Percentiles rank a stretch among this genome's conserved stretches.
phyloP scores from a whole-genome alignment of 2,113 vertebrate genomes.

The Siniperca knerii region DNA sequence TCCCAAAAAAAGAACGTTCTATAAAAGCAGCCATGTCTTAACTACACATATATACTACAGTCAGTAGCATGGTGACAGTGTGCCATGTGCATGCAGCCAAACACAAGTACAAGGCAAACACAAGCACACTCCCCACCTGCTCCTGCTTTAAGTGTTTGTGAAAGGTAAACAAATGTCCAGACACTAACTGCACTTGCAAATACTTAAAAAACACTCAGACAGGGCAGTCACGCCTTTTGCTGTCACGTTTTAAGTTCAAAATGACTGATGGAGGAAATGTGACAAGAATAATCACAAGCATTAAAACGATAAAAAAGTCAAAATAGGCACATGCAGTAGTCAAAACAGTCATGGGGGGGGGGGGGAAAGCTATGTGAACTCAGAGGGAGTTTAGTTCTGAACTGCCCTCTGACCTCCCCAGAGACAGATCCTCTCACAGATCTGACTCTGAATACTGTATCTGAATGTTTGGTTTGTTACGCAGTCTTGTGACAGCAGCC shows the following conservation, averaged over 20 bases:
- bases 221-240: neutral
- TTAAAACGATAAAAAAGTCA: neutral
- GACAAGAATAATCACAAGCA: neutral
- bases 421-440: conserved; percentile 53
- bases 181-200: conserved; percentile 49
- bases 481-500: conserved; percentile 78
- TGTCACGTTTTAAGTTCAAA: conserved; percentile 4
- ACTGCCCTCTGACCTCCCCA: conserved; percentile 54
- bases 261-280: neutral
- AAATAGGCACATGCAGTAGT: no score
- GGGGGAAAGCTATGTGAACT: conserved; percentile 46
- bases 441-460: conserved; percentile 47
- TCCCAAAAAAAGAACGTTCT: neutral
- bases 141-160: conserved; percentile 61
- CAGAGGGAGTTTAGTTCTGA: conserved; percentile 51
- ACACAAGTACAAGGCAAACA: conserved; percentile 58
- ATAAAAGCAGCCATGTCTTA: neutral
- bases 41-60: neutral
- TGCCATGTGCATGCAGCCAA: conserved; percentile 12
- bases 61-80: neutral
- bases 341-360: conserved; percentile 4
- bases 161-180: conserved; percentile 57
- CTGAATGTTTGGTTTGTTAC: conserved; percentile 78
- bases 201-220: conserved; percentile 45
- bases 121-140: conserved; percentile 44